Percentiles rank a stretch among this genome's conserved stretches.
phyloP scores from a whole-genome alignment of 2,797 vertebrate species.

The Danio jaintianensis region DNA sequence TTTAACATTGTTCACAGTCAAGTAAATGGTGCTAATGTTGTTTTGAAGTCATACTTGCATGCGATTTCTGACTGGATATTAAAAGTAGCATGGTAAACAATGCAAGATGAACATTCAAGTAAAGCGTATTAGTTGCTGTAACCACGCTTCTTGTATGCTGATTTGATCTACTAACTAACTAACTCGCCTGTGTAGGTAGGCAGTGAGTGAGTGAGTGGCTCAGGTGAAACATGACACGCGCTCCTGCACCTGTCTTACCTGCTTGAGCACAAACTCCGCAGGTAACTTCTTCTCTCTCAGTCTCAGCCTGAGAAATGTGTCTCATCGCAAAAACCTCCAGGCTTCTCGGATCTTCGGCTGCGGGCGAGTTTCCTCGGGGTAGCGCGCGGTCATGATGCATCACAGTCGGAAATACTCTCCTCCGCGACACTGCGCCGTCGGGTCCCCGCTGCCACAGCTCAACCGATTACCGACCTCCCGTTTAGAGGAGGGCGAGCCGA shows the following conservation, averaged over 20 bases:
- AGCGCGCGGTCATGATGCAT: constrained; percentile 44
- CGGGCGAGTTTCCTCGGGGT: neutral
- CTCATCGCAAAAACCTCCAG: neutral
- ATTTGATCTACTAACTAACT: neutral
- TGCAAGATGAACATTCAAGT: too few relatives aligned
- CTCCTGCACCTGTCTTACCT: constrained; percentile 50
- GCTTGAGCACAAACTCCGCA: constrained; percentile 15
- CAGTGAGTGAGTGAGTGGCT: neutral
- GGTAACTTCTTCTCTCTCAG: too few relatives aligned
- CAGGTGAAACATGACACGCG: constrained; percentile 31
- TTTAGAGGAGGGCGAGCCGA: neutral
- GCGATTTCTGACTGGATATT: too few relatives aligned
- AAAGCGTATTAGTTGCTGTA: neutral
- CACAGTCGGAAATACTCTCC: constrained; percentile 72
- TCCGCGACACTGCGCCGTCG: constrained; percentile 50
- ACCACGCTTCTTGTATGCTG: neutral
- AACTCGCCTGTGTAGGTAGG: neutral
- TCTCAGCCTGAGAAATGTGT: constrained; percentile 25
- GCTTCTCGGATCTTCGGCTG: neutral
- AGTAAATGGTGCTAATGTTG: too few relatives aligned
- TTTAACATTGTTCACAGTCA: too few relatives aligned
- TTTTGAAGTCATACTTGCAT: too few relatives aligned
- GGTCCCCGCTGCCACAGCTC: constrained; percentile 51
- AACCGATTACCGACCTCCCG: constrained; percentile 26
- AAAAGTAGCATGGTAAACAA: too few relatives aligned